Conservation (phyloP, 2,113 vertebrate genomes). For the Balaeniceps rex region DNA sequence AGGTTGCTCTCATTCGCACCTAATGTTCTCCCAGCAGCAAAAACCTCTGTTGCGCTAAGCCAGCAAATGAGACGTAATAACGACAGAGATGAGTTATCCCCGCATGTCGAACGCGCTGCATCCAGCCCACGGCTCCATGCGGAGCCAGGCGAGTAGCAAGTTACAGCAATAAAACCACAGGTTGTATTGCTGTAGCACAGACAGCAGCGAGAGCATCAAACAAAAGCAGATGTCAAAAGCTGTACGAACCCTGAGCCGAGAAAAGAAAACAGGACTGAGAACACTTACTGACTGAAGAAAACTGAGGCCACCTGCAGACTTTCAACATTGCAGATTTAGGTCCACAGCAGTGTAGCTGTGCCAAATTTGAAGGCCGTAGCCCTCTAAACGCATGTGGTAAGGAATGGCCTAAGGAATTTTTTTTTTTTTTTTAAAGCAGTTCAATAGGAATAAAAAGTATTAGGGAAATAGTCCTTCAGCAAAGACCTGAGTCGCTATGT, state of each 20-base stretch:
- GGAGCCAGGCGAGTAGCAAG: background rate
- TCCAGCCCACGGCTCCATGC: background rate
- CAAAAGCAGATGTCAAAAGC: background rate
- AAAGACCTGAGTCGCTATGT: background rate
- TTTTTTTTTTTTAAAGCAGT: background rate
- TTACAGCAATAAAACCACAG: background rate
- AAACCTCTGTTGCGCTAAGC: background rate
- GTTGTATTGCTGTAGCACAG: background rate
- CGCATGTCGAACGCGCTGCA: accelerated
- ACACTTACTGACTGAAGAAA: background rate
- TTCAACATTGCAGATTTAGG: background rate
- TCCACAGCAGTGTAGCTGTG: background rate
- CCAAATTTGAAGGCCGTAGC: background rate
- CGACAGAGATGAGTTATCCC: background rate
- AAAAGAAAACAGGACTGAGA: background rate
- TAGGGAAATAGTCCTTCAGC: background rate
- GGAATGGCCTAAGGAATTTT: background rate
- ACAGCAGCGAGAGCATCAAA: background rate
- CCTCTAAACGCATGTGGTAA: background rate
- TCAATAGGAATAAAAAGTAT: background rate
- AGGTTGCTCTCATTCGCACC: background rate
- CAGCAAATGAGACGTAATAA: background rate
- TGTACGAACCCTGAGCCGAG: background rate
- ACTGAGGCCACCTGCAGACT: background rate
- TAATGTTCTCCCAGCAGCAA: background rate